Evolutionary conservation across 2,888 invertebrate genomes (phyloP).

Genomic region (Callimorpha dominula): DNA sequence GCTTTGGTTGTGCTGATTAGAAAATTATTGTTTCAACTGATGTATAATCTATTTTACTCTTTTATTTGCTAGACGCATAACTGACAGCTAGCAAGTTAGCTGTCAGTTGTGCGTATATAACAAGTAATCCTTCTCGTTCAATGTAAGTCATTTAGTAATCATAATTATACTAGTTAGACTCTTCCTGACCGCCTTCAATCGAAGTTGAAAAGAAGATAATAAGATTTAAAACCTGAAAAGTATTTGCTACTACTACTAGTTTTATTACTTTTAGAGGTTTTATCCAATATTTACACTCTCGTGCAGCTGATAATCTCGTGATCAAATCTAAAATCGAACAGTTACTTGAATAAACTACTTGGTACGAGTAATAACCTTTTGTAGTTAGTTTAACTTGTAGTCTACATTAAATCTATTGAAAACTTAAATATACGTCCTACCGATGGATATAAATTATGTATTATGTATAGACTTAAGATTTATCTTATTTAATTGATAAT

Average conservation of each 20-base stretch:
- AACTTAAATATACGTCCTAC: neutral
- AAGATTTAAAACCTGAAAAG: neutral
- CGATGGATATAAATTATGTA: neutral
- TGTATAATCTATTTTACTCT: constrained; percentile 10
- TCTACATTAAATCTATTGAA: neutral
- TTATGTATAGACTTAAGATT: neutral
- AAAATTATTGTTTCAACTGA: constrained; percentile 20
- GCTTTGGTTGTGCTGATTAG: constrained; percentile 37
- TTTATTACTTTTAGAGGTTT: too few relatives aligned
- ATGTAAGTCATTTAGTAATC: too few relatives aligned
- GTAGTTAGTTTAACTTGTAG: neutral
- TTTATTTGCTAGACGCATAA: neutral
- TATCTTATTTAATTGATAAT: neutral
- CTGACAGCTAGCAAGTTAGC: neutral
- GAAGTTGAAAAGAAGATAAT: too few relatives aligned
- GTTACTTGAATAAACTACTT: neutral
- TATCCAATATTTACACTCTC: neutral
- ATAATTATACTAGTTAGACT: too few relatives aligned
- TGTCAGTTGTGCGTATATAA: too few relatives aligned
- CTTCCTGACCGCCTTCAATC: too few relatives aligned
- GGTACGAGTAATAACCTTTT: neutral
- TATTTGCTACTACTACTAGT: neutral
- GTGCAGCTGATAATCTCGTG: too few relatives aligned
- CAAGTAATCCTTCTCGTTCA: too few relatives aligned
- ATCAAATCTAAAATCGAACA: too few relatives aligned